Evolutionary conservation across 2,113 vertebrate species (phyloP).

Genomic region (Apteryx owenii): DNA sequence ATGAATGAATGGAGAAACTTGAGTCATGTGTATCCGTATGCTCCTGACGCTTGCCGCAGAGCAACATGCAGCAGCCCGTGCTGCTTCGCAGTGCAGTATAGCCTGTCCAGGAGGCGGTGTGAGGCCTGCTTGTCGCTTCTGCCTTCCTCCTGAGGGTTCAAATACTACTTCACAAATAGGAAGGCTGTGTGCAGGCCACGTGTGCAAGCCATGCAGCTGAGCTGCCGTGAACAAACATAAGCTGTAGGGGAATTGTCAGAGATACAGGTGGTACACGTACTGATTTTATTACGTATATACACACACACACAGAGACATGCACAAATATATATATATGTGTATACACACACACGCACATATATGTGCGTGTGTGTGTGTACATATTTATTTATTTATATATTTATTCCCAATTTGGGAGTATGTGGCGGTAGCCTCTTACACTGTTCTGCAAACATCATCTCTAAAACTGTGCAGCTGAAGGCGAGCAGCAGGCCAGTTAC

Average conservation of each 20-base stretch:
- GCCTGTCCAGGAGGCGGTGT: not conserved
- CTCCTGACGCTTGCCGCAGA: not conserved
- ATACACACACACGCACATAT: no score
- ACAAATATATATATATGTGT: not conserved
- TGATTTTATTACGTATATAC: not conserved
- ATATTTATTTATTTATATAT: not conserved
- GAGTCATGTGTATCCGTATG: fast-evolving
- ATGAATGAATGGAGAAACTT: not conserved
- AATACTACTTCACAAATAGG: not conserved
- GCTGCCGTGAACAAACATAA: not conserved
- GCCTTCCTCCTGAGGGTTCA: not conserved
- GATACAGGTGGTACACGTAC: not conserved
- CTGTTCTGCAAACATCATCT: not conserved
- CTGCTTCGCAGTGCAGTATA: not conserved
- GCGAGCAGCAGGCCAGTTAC: not conserved
- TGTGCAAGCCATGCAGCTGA: not conserved
- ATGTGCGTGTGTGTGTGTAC: fast-evolving
- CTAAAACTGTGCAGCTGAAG: not conserved
- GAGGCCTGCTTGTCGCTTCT: not conserved
- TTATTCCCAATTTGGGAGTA: not conserved
- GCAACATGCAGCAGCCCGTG: not conserved
- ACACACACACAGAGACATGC: no score
- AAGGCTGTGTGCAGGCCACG: not conserved
- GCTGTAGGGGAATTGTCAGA: not conserved
- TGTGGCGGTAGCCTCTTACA: not conserved